Base-by-base conservation (phyloP, 2,888 invertebrate species). In the Trachelus stipa region DNA sequence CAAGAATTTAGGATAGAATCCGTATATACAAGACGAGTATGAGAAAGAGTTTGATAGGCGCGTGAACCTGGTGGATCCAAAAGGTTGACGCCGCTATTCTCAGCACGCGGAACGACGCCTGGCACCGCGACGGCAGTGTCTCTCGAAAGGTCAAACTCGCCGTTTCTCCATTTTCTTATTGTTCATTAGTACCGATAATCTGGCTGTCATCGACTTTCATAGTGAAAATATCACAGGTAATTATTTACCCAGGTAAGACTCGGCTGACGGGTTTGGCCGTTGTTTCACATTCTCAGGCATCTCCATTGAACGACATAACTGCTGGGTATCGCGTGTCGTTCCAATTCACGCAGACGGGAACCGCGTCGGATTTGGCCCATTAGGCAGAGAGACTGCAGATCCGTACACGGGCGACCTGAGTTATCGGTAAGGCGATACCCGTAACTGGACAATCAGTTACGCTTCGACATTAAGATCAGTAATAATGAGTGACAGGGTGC, bases 381-480 rank as follows among this genome's bases (percentile, higher is more conserved):
- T 85, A 83, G 79, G 15, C 73, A 79, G 4, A 40, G 15, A 40
- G 40, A 15, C 15, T 15, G 40, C 15, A 40, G 40, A 40, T 40
- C 15, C 6, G 40, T 15, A 15, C 76, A 75, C 15, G 76, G 73
- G 34, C 76, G 31, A 71, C 33, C 81, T 75, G 80, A 83, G 85
- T 83, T 83, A 85, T 83, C 79, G 80, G 86, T 85, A 85, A 86
- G 86, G 69, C 83, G 85, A 88, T 85, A 87, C 74, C 80, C 81
- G 80, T 71, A 84, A 84, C 83, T 81, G 82, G 79, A 83, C 87
- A 87, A 90, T 90, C 87, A 87, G 90, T 89, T 86, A 89, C 90
- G 89, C 90, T 81, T 87, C 83, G 85, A 81, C 82, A 86, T 88
- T 84, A 82, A 85, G 85, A 83, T 81, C 80, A 78, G 85, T 87